Conservation (phyloP, 2,797 vertebrate species). For the Poliocrania exsul region DNA sequence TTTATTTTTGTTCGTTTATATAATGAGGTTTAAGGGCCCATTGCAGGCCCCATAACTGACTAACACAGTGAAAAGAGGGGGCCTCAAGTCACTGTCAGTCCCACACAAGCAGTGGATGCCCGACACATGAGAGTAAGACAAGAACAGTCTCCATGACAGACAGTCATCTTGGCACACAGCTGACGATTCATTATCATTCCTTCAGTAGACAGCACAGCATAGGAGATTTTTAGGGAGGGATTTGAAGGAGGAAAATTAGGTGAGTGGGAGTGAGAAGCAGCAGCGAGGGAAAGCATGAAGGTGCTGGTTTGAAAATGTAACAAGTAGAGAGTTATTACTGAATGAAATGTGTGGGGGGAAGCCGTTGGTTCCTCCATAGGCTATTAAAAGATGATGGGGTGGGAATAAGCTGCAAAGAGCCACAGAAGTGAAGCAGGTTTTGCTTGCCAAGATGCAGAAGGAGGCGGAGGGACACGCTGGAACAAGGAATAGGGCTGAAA, state of each 20-base stretch:
- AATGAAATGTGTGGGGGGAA: constrained; percentile 66
- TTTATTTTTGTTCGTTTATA: constrained; percentile 21
- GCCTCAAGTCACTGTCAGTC: background rate
- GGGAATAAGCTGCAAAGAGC: constrained; percentile 60
- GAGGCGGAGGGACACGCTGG: background rate
- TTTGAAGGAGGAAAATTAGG: constrained; percentile 64
- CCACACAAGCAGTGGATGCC: background rate
- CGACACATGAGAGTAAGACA: background rate
- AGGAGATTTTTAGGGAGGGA: constrained; percentile 63
- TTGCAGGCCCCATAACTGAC: background rate
- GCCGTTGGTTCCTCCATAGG: constrained; percentile 19
- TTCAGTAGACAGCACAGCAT: constrained; percentile 55
- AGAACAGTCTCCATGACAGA: constrained; percentile 27
- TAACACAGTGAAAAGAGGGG: background rate
- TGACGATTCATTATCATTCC: constrained; percentile 58
- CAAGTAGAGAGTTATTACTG: constrained; percentile 63
- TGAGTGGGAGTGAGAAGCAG: constrained; percentile 67
- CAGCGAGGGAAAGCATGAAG: constrained; percentile 64
- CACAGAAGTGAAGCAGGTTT: constrained; percentile 41
- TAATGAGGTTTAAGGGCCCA: background rate
- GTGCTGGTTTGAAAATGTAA: constrained; percentile 65
- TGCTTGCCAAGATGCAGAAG: constrained; percentile 18
- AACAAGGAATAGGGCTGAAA: background rate
- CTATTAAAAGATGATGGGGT: constrained; percentile 55
- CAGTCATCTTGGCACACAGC: constrained; percentile 33